A percentile compares a stretch with the other conserved stretches of the same genome.
These are phyloP conservation scores for Perodicticus potto DNA, from an alignment of 2,797 vertebrate species.

Conservation along the genomic window DNA sequence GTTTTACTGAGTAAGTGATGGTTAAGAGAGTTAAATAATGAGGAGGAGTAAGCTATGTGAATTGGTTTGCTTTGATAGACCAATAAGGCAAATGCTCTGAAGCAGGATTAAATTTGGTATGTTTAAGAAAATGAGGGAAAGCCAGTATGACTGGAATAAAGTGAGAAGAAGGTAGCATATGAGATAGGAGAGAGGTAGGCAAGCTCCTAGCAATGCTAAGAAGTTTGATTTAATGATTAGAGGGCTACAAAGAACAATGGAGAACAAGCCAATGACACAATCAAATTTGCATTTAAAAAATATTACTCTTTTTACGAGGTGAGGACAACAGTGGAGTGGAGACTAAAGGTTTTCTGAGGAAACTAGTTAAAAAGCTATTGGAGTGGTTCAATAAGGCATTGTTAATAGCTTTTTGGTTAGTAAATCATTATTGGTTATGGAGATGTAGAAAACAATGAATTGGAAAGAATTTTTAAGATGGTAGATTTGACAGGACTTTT, in stretches of 20 bases:
- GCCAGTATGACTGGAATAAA: constrained; percentile 11
- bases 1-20: not conserved
- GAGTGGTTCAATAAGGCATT: constrained; percentile 7
- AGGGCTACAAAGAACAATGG: constrained; percentile 3
- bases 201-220: not conserved
- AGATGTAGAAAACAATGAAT: constrained; percentile 10
- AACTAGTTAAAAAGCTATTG: constrained; percentile 12
- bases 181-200: not conserved
- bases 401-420: constrained; percentile 40
- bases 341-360: not conserved
- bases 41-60: not conserved
- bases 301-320: constrained; percentile 18
- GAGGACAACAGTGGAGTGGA: not conserved
- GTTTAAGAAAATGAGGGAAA: constrained; percentile 27
- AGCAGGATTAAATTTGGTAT: not conserved
- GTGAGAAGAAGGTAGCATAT: not conserved
- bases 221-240: constrained; percentile 50
- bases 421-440: not conserved
- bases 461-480: constrained; percentile 10
- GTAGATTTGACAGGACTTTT: not conserved
- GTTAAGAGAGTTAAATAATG: constrained; percentile 47
- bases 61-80: not conserved
- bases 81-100: constrained; percentile 15
- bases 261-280: constrained; percentile 39
- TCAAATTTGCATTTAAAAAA: constrained; percentile 22